Evolutionary conservation across 2,797 vertebrate species (phyloP).

Genomic region (Myripristis jacobus): DNA sequence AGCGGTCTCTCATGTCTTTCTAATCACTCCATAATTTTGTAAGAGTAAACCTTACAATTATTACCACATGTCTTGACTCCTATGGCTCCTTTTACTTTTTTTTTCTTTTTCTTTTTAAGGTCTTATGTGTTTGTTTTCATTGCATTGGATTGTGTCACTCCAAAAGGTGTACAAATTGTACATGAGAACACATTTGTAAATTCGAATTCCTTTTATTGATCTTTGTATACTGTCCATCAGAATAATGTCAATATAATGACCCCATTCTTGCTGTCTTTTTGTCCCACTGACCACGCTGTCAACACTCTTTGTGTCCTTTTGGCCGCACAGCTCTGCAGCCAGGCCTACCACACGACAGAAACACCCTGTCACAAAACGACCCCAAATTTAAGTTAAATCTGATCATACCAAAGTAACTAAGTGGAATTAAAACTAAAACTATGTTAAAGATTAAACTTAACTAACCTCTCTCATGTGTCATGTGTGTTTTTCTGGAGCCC

Average conservation of each 20-base stretch:
- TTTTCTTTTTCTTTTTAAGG: too few species aligned
- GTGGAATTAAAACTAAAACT: background rate
- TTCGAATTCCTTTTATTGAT: constrained; percentile 30
- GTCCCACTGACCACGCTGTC: constrained; percentile 24
- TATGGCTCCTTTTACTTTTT: too few species aligned
- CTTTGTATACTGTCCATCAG: background rate
- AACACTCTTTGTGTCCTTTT: background rate
- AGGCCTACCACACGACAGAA: too few species aligned
- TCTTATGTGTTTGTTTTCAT: too few species aligned
- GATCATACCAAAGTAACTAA: background rate
- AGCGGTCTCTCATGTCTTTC: too few species aligned
- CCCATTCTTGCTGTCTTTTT: background rate
- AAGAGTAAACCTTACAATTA: too few species aligned
- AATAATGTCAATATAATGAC: constrained; percentile 4
- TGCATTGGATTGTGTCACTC: too few species aligned
- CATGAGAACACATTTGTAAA: constrained; percentile 4
- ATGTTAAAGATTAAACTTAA: background rate
- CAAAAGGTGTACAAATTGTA: background rate
- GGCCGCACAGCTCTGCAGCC: background rate
- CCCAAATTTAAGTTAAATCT: background rate
- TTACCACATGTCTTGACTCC: too few species aligned
- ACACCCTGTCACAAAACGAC: too few species aligned
- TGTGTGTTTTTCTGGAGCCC: background rate
- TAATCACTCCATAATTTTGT: too few species aligned
- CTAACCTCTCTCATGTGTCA: too few species aligned